Conservation (phyloP, 2,113 vertebrate genomes). For the Haemorhous mexicanus region DNA sequence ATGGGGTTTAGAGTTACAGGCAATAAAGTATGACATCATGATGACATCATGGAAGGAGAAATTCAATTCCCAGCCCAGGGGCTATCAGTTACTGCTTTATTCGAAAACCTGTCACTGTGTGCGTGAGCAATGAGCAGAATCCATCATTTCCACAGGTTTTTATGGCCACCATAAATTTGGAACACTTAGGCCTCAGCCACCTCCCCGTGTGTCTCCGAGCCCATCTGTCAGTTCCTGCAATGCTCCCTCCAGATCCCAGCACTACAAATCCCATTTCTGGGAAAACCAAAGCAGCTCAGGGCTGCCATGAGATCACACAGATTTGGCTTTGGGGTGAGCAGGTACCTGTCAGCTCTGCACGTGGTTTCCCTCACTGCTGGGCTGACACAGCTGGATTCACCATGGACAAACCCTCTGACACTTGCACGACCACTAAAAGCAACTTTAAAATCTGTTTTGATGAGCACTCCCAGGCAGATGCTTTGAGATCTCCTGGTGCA, state of each 20-base stretch:
- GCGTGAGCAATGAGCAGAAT: neutral
- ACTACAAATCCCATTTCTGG: neutral
- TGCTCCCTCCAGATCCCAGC: neutral
- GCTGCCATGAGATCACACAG: neutral
- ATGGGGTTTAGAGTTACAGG: neutral
- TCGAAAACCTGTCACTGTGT: neutral
- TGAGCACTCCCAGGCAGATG: neutral
- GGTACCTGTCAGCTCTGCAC: neutral
- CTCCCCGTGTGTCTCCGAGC: rapidly evolving
- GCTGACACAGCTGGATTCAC: neutral
- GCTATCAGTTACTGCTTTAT: slow-evolving; percentile 21
- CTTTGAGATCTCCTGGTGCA: neutral
- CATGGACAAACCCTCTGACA: neutral
- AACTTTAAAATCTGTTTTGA: neutral
- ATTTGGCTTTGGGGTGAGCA: neutral
- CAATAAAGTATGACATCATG: slow-evolving; percentile 54
- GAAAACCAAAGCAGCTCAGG: neutral
- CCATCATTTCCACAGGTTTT: slow-evolving; percentile 10
- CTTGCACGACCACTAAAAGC: neutral
- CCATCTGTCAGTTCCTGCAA: neutral
- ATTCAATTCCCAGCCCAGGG: neutral
- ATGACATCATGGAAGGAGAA: slow-evolving; percentile 36
- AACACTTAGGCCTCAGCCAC: neutral
- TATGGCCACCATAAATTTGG: slow-evolving; percentile 28
- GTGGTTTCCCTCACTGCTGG: rapidly evolving